Evolutionary conservation across 1,140 invertebrate species (phyloP).

Genomic region (Acromyrmex charruanus): DNA sequence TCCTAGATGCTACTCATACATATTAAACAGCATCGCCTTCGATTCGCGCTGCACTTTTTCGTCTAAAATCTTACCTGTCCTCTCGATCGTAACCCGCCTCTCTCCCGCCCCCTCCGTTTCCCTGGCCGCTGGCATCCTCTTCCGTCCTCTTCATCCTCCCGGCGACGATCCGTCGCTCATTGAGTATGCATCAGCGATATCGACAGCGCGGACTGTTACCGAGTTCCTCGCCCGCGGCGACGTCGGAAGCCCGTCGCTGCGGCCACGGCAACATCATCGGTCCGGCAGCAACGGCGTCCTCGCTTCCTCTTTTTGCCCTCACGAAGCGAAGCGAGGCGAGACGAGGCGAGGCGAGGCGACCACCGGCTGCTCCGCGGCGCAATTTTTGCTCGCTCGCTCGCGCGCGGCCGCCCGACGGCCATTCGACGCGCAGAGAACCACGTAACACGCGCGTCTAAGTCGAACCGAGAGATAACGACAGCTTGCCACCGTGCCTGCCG

Average conservation of each 20-base stretch:
- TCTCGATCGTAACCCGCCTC: slow-evolving; percentile 62
- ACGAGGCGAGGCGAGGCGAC: slow-evolving; percentile 50
- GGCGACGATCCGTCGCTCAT: slow-evolving; percentile 78
- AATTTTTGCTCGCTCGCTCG: slow-evolving; percentile 62
- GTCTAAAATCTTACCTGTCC: slow-evolving; percentile 72
- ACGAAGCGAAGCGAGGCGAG: slow-evolving; percentile 4
- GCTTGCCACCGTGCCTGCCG: slow-evolving; percentile 73
- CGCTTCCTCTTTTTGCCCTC: slow-evolving; percentile 17
- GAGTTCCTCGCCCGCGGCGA: slow-evolving; percentile 73
- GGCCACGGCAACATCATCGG: slow-evolving; percentile 65
- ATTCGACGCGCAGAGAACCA: slow-evolving; percentile 52
- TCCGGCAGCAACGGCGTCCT: slow-evolving; percentile 48
- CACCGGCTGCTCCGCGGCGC: slow-evolving; percentile 60
- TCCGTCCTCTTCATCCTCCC: slow-evolving; percentile 63
- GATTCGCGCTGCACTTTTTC: slow-evolving; percentile 75
- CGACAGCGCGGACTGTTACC: slow-evolving; percentile 76
- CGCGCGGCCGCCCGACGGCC: slow-evolving; percentile 57
- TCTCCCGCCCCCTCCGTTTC: background rate
- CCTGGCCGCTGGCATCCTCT: slow-evolving; percentile 10
- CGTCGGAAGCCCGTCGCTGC: slow-evolving; percentile 73
- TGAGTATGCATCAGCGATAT: slow-evolving; percentile 82
- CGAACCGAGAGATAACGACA: slow-evolving; percentile 61
- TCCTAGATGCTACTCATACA: slow-evolving; percentile 77
- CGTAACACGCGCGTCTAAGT: slow-evolving; percentile 37
- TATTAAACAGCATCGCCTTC: slow-evolving; percentile 76